Conservation (phyloP, 2,888 invertebrate genomes). For the Morpho helenor region DNA sequence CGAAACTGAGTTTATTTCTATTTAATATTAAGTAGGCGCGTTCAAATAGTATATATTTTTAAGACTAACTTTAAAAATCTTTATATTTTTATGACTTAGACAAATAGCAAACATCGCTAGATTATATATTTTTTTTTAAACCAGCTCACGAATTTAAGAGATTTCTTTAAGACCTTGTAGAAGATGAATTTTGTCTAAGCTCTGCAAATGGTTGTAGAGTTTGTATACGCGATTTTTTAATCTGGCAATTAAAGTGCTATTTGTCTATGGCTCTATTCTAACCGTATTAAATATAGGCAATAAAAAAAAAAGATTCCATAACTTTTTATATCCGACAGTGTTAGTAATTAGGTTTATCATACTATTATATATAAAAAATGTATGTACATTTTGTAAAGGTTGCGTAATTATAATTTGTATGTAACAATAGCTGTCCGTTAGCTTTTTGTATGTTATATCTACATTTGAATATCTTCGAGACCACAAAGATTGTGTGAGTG, state of each 20-base stretch:
- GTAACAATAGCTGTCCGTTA: constrained; percentile 27
- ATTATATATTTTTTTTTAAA: too few relatives aligned
- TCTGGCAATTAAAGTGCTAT: constrained; percentile 1
- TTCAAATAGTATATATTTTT: constrained; percentile 52
- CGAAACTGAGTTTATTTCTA: constrained; percentile 26
- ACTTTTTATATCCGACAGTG: constrained; percentile 57
- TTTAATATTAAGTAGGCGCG: constrained; percentile 35
- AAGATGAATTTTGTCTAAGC: too few relatives aligned
- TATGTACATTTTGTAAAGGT: constrained; percentile 72
- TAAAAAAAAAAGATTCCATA: constrained; percentile 56
- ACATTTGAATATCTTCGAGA: constrained; percentile 31
- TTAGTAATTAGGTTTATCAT: constrained; percentile 35
- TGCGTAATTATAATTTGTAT: constrained; percentile 31
- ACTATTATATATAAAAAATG: constrained; percentile 29
- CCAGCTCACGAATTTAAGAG: too few relatives aligned
- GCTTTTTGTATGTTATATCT: constrained; percentile 43
- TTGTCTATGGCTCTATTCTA: constrained; percentile 6
- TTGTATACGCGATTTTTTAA: background rate
- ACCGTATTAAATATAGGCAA: constrained; percentile 29
- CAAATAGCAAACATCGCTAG: constrained; percentile 1
- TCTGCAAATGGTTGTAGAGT: too few relatives aligned
- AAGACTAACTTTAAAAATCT: constrained; percentile 37
- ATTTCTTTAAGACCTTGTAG: too few relatives aligned
- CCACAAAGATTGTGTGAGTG: constrained; percentile 47
- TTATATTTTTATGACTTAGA: constrained; percentile 45